Evolutionary conservation across 2,113 vertebrate genomes (phyloP).

Genomic region (Odocoileus virginianus): DNA sequence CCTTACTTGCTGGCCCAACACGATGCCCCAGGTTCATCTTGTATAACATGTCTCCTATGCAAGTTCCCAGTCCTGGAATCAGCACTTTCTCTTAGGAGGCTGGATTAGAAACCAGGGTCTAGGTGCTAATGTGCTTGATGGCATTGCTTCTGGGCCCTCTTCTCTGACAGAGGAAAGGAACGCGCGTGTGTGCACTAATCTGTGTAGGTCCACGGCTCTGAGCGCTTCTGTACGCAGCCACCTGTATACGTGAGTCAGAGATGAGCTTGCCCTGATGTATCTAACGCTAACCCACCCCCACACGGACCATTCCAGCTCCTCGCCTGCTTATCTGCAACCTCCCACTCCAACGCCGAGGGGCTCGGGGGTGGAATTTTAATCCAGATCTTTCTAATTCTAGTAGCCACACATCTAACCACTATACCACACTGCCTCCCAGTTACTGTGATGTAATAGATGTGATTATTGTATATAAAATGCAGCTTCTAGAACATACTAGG

Average conservation of each 20-base stretch:
- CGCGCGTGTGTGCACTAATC: no score
- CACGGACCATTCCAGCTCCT: not conserved
- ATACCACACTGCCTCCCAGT: not conserved
- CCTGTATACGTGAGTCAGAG: accelerated
- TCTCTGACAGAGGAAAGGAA: not conserved
- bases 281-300: not conserved
- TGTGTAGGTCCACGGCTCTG: accelerated
- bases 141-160: not conserved
- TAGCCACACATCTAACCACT: not conserved
- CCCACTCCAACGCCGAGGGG: not conserved
- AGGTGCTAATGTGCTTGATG: accelerated
- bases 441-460: not conserved
- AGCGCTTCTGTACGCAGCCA: not conserved
- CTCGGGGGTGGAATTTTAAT: not conserved
- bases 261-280: accelerated
- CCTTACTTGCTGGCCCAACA: not conserved
- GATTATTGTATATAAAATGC: not conserved
- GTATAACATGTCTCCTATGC: not conserved
- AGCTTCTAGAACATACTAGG: not conserved
- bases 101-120: not conserved
- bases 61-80: not conserved
- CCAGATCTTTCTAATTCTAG: not conserved
- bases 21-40: no score
- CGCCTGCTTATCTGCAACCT: not conserved
- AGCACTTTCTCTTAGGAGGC: no score